Evolutionary conservation across 2,797 vertebrate species (phyloP), one percentile per base, ranked within the genome.

Genomic region (Gila robusta): DNA sequence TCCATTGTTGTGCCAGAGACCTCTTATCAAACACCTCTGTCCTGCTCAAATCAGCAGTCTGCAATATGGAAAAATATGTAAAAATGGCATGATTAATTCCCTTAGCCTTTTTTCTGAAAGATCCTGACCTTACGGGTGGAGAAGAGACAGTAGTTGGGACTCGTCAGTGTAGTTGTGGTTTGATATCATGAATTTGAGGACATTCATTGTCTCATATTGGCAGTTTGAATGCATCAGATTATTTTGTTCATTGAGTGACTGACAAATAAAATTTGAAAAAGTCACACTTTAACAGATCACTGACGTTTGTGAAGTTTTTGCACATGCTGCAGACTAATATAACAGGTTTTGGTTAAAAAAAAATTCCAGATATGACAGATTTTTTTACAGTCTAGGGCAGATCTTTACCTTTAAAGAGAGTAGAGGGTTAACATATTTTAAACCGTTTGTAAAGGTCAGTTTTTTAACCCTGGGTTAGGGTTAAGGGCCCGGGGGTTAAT

Each of bases 11-110:
- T 87, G 87, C 91, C 89, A 88, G 83, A 90, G 85, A 89, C 79
- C 90, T 91, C 94, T 94, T 95, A 95, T 95, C 92, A 93, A 93
- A 93, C 93, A 91, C 93, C 91, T 88, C 87, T 89, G 87, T 92
- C 91, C 89, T 89, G 90, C 87, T 92, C 91, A 94, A 93, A 95
- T 94, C 94, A 93, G 90, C 91, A 91, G 90, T 91, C 91, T 92
- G 92, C 94, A 93, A 91, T 95, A 95, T 94, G 94, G 92, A 95
- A 95, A 96, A 94, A 92, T 94, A 95, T 95, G 94, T 95, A 96
- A 96, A 96, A 96, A 95, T 87, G 37, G 88, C 72, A 84, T 87
- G 91, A 95, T 95, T 94, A 92, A 86, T 89, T 69, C 91, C 89
- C 88, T 79, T 90, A 87, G 84, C 88, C 90, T 88, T 88, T 91